phyloP scores from a whole-genome alignment of 1,140 invertebrate genomes.

The Vanessa atalanta region DNA sequence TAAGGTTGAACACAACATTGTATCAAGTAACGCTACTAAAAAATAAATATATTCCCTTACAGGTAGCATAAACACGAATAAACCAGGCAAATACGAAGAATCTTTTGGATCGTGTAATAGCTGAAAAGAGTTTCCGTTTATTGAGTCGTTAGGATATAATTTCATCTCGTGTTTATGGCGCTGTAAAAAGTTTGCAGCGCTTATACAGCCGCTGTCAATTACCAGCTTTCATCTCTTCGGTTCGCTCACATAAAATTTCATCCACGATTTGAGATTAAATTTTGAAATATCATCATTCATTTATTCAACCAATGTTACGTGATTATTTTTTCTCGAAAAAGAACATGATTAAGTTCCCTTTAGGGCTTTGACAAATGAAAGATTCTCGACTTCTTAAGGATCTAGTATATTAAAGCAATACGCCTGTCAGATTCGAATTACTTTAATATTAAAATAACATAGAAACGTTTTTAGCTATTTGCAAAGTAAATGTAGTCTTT shows the following conservation, averaged over 20 bases:
- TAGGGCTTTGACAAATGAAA: constrained; percentile 25
- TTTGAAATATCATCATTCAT: constrained; percentile 25
- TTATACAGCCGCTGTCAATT: constrained; percentile 72
- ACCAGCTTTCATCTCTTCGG: constrained; percentile 38
- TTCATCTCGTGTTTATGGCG: constrained; percentile 74
- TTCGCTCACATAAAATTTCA: constrained; percentile 25
- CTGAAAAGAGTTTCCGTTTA: constrained; percentile 69
- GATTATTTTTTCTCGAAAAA: constrained; percentile 21
- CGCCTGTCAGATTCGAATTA: background rate
- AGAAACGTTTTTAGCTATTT: background rate
- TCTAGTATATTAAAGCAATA: background rate
- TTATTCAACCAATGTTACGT: constrained; percentile 9
- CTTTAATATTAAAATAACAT: background rate
- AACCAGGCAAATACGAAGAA: constrained; percentile 18
- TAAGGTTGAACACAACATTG: too few relatives aligned
- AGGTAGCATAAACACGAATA: background rate
- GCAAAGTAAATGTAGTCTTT: background rate
- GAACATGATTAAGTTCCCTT: constrained; percentile 9
- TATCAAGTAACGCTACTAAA: too few relatives aligned
- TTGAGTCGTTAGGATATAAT: constrained; percentile 76
- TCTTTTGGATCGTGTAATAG: constrained; percentile 28
- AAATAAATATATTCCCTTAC: too few relatives aligned
- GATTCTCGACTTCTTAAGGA: background rate
- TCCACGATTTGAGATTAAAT: constrained; percentile 34
- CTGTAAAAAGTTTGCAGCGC: constrained; percentile 70